A percentile compares a stretch with the other conserved stretches of the same genome.
Conservation (phyloP, 1,140 invertebrate species). For the Tetragonula clypearis region DNA sequence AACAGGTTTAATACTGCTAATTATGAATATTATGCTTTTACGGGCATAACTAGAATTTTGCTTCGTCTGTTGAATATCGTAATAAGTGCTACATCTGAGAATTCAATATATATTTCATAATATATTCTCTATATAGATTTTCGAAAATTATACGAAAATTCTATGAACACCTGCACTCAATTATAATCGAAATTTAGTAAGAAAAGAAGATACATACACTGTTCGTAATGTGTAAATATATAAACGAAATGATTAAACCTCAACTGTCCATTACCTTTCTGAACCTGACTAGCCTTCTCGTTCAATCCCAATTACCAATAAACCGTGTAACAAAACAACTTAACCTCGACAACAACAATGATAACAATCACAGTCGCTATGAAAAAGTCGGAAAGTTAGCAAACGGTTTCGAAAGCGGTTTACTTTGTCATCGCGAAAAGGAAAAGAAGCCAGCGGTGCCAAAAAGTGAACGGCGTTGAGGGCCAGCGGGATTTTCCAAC, state of each 20-base stretch:
- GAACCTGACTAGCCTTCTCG: too few relatives aligned
- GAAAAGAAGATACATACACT: background rate
- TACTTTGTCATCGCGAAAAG: background rate
- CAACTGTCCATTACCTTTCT: too few relatives aligned
- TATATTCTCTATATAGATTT: too few relatives aligned
- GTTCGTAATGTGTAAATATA: background rate
- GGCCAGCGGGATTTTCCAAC: conserved; percentile 10
- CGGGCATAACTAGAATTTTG: too few relatives aligned
- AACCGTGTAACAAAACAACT: background rate
- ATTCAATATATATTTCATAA: too few relatives aligned
- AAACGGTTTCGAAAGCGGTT: background rate
- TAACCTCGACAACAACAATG: background rate
- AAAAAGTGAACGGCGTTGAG: conserved; percentile 11
- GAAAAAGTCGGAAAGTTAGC: background rate
- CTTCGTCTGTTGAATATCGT: too few relatives aligned
- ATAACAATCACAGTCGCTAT: background rate
- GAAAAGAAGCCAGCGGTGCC: background rate
- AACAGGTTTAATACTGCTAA: too few relatives aligned
- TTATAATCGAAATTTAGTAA: background rate
- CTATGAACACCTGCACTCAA: background rate
- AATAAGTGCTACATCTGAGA: too few relatives aligned
- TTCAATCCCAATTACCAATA: background rate
- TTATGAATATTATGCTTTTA: too few relatives aligned
- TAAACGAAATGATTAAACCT: background rate
- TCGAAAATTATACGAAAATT: too few relatives aligned